phyloP scores from a whole-genome alignment of 2,113 vertebrate species.

The Bubalus kerabau region DNA sequence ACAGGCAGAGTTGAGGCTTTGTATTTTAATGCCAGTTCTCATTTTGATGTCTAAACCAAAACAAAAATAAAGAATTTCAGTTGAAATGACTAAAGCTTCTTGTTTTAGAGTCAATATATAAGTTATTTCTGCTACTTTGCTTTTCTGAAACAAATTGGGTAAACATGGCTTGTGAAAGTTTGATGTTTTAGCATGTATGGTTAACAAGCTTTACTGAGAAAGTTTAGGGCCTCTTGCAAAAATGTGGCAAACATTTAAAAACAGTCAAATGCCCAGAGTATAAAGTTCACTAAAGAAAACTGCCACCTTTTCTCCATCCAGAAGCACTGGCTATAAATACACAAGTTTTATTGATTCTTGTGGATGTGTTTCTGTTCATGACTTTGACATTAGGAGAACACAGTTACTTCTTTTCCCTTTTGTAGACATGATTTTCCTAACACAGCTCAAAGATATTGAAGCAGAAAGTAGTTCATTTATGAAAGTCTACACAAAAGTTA shows the following conservation, averaged over 20 bases:
- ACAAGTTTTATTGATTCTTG: background rate
- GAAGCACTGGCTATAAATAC: conserved; percentile 33
- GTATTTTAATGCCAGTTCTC: background rate
- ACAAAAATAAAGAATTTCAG: background rate
- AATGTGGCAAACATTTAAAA: conserved; percentile 15
- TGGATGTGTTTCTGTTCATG: background rate
- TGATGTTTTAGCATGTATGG: background rate
- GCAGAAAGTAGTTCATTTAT: background rate
- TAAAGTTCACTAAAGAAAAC: conserved; percentile 4
- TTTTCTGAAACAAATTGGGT: background rate
- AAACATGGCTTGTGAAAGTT: background rate
- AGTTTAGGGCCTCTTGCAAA: background rate
- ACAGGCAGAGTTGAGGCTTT: background rate
- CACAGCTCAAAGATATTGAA: background rate
- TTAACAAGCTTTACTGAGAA: background rate
- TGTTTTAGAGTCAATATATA: background rate
- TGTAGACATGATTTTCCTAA: background rate
- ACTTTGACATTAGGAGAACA: conserved; percentile 56
- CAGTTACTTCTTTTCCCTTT: background rate
- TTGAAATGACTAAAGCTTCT: background rate
- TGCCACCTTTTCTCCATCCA: conserved; percentile 3
- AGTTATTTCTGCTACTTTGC: background rate
- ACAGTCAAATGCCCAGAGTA: conserved; percentile 12
- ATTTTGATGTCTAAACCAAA: background rate
- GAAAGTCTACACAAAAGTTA: background rate